Conservation (phyloP, 2,888 invertebrate genomes). For the Meganola albula region DNA sequence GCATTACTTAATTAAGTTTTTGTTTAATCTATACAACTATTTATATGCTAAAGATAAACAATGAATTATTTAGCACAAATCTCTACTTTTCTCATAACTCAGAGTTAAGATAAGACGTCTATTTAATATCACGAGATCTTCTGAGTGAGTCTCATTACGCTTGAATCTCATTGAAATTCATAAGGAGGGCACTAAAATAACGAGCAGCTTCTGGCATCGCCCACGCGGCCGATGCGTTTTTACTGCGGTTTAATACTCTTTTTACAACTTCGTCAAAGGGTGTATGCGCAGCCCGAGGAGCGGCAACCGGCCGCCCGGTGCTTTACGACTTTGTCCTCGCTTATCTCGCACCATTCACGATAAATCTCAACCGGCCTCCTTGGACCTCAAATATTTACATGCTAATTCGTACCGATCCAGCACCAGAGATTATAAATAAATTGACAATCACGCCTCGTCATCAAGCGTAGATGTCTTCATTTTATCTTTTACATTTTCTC, state of each 20-base stretch:
- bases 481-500: constrained; percentile 75
- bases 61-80: constrained; percentile 23
- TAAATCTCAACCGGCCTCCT: constrained; percentile 71
- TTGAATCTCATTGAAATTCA: constrained; percentile 73
- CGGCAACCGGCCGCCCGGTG: constrained; percentile 39
- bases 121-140: constrained; percentile 41
- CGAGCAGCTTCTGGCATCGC: constrained; percentile 45
- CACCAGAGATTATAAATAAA: constrained; percentile 76
- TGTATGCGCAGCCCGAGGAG: constrained; percentile 44
- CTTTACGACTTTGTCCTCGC: constrained; percentile 70
- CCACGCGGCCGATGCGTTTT: constrained; percentile 69
- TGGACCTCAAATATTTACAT: constrained; percentile 77
- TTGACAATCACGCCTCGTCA: constrained; percentile 61
- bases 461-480: constrained; percentile 47
- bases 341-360: constrained; percentile 68
- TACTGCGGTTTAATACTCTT: constrained; percentile 76
- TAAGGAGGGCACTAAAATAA: constrained; percentile 69
- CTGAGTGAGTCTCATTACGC: constrained; percentile 47
- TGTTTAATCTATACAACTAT: no score
- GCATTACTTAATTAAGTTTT: not conserved
- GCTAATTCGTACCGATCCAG: constrained; percentile 74
- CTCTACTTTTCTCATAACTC: constrained; percentile 9
- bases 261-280: constrained; percentile 76
- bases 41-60: constrained; percentile 10
- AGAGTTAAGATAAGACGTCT: constrained; percentile 31